phyloP scores from a whole-genome alignment of 2,797 vertebrate genomes.

The Typhlichthys subterraneus region DNA sequence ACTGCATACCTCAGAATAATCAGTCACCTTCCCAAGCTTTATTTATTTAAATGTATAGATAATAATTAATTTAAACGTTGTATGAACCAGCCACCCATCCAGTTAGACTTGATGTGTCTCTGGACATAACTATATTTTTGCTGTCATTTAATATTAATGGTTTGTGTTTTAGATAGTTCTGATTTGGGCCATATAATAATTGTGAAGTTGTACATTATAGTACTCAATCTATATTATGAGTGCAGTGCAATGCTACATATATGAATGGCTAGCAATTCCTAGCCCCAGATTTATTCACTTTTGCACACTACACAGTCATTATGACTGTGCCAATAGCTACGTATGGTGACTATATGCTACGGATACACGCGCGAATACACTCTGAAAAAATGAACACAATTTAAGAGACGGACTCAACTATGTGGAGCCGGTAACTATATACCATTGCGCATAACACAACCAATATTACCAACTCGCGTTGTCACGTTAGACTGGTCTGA shows the following conservation, averaged over 20 bases:
- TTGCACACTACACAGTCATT: constrained; percentile 73
- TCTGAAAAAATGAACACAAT: constrained; percentile 24
- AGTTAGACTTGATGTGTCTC: no score
- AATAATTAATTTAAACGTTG: no score
- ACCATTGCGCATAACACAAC: constrained; percentile 40
- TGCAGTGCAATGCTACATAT: constrained; percentile 35
- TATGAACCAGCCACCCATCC: no score
- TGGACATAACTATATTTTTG: no score
- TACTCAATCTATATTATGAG: constrained; percentile 20
- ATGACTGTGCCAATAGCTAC: constrained; percentile 64
- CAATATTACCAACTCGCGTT: constrained; percentile 63
- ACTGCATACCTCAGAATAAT: no score
- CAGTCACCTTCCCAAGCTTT: no score
- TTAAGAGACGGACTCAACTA: constrained; percentile 26
- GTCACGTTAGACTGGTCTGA: constrained; percentile 71
- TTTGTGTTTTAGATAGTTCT: constrained; percentile 3
- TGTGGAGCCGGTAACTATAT: constrained; percentile 25
- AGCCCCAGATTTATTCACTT: constrained; percentile 67
- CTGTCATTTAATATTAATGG: background rate
- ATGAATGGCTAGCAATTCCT: constrained; percentile 42
- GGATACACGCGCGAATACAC: constrained; percentile 60
- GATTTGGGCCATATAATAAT: constrained; percentile 8
- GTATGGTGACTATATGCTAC: constrained; percentile 51
- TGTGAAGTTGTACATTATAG: constrained; percentile 3
- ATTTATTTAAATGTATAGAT: no score